Conservation (phyloP, 2,888 invertebrate species). For the Pandemis corylana region DNA sequence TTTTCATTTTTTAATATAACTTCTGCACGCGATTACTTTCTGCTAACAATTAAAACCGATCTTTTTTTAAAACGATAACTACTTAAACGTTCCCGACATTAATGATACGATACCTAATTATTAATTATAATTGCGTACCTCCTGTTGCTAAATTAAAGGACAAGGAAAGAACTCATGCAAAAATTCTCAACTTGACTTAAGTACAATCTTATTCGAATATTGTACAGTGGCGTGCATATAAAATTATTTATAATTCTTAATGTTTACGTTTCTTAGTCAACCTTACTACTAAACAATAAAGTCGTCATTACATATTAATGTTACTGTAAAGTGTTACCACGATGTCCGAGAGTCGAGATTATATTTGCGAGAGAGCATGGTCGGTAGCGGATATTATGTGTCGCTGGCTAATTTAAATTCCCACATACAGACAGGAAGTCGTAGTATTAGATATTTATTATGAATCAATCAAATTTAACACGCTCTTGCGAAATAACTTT, state of each 20-base stretch:
- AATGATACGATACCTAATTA: no score
- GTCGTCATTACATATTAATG: background rate
- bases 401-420: slow-evolving; percentile 34
- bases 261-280: background rate
- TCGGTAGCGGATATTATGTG: slow-evolving; percentile 37
- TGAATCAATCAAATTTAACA: slow-evolving; percentile 29
- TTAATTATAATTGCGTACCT: no score
- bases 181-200: background rate
- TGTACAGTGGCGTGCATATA: background rate
- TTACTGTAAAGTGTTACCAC: background rate
- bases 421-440: slow-evolving; percentile 29
- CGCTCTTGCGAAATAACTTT: slow-evolving; percentile 16
- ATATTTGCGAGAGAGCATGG: slow-evolving; percentile 5
- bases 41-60: no score
- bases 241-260: background rate
- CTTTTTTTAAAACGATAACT: no score
- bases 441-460: slow-evolving; percentile 32
- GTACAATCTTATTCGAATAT: background rate
- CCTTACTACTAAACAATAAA: background rate
- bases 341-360: background rate
- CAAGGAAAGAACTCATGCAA: background rate
- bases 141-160: background rate
- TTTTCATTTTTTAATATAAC: no score
- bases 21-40: no score
- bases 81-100: no score